Evolutionary conservation across 2,888 invertebrate genomes (phyloP), one percentile per base, ranked within the genome.

Genomic region (Glyphotaelius pellucidus): DNA sequence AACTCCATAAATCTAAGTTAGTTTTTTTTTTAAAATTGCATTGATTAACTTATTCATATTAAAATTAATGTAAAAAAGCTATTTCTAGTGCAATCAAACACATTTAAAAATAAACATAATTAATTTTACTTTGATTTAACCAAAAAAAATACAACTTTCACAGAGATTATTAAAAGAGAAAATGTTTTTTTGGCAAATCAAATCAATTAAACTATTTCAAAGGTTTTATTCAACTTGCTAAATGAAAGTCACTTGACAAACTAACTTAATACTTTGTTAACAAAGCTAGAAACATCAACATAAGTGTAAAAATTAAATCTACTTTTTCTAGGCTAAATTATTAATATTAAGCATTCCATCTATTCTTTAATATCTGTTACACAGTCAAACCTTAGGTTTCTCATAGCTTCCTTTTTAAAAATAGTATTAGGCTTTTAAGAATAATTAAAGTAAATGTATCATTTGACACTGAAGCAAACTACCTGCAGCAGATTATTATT

Each of bases 331-430:
- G 25, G 1, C 35, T 35, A 19, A 47, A 47, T 47, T n/a, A 67
- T 52, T 52, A 52, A 52, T 52, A 3, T 52, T 67, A 67, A 67
- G 67, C 67, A 67, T 67, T 67, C 25, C 67, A n/a, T 67, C 67
- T 9, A 2, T 67, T 67, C 25, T 25, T 67, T 67, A 89, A 89
- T 89, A 89, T 89, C 88, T 89, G 88, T 89, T 89, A 35, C 80
- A 89, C 88, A 89, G 88, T 79, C 86, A 35, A 89, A 89, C 79
- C 88, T 89, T 79, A 67, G 79, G 88, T 79, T 88, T 88, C 47
- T 88, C 67, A 30, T 42, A 86, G 47, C 31, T 35, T 84, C 84
- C 84, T 19, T 67, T 67, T 32, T 19, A 35, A 14, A 25, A 67
- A 83, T 83, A 83, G 4, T 32, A 83, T 32, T 83, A 83, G 35